Evolutionary conservation across 2,113 vertebrate genomes (phyloP).

Genomic region (Embiotoca jacksoni): DNA sequence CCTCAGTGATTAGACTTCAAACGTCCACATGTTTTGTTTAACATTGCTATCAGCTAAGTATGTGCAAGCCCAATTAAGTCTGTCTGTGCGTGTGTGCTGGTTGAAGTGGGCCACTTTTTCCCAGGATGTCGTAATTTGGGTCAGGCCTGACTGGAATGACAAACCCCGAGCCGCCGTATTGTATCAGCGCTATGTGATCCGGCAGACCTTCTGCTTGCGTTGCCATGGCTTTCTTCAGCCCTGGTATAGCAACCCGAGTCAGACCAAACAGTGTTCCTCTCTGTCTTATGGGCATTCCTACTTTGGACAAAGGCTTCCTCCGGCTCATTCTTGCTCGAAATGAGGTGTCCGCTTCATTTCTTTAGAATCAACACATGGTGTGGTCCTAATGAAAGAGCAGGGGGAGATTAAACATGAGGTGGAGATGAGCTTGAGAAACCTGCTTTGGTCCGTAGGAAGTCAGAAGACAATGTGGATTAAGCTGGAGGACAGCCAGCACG

Average conservation of each 20-base stretch:
- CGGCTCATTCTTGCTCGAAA: slow-evolving; percentile 74
- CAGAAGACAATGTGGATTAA: slow-evolving; percentile 71
- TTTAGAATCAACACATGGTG: slow-evolving; percentile 78
- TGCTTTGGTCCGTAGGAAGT: slow-evolving; percentile 72
- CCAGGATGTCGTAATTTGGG: slow-evolving; percentile 82
- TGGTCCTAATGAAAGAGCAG: slow-evolving; percentile 76
- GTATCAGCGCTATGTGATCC: slow-evolving; percentile 70
- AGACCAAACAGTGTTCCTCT: slow-evolving; percentile 75
- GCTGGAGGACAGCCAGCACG: slow-evolving; percentile 53
- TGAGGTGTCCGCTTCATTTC: slow-evolving; percentile 78
- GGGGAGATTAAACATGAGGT: slow-evolving; percentile 78
- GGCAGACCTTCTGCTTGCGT: slow-evolving; percentile 77
- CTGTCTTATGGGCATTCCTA: slow-evolving; percentile 77
- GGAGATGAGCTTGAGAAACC: slow-evolving; percentile 79
- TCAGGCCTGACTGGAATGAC: slow-evolving; percentile 86
- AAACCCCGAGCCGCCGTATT: slow-evolving; percentile 72
- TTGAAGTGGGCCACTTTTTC: slow-evolving; percentile 68
- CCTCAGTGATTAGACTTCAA: slow-evolving; percentile 76
- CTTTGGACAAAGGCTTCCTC: slow-evolving; percentile 72
- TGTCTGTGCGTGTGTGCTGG: slow-evolving; percentile 39
- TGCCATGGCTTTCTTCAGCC: slow-evolving; percentile 83
- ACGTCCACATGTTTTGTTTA: slow-evolving; percentile 73
- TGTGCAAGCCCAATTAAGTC: slow-evolving; percentile 48
- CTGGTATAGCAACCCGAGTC: slow-evolving; percentile 78
- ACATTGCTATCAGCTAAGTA: slow-evolving; percentile 63